These are phyloP conservation scores for Saxidomus purpurata DNA, from an alignment of 1,140 invertebrate genomes.

Conservation along the genomic window DNA sequence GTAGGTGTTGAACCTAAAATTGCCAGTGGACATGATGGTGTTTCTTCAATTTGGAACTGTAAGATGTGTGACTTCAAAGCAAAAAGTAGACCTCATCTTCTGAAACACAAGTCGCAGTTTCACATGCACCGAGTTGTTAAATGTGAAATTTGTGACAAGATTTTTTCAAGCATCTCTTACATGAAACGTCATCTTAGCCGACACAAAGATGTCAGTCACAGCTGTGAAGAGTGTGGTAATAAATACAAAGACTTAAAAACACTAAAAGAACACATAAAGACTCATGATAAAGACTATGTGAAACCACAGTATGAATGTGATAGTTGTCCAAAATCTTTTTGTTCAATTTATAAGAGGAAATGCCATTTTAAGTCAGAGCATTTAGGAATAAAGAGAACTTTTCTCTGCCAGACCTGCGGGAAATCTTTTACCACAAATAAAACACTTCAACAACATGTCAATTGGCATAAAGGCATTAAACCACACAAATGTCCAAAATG, in stretches of 20 bases:
- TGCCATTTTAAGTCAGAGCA: constrained; percentile 77
- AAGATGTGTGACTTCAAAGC: constrained; percentile 70
- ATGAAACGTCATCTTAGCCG: constrained; percentile 74
- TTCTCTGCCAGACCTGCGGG: constrained; percentile 80
- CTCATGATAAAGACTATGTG: constrained; percentile 71
- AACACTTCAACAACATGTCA: constrained; percentile 76
- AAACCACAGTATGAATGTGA: constrained; percentile 72
- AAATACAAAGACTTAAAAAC: constrained; percentile 76
- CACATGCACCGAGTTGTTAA: constrained; percentile 68
- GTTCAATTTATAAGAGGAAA: constrained; percentile 72
- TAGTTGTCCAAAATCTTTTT: constrained; percentile 77
- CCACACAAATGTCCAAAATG: constrained; percentile 80
- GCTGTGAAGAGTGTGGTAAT: constrained; percentile 80
- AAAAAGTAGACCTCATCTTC: constrained; percentile 61
- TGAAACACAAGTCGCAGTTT: constrained; percentile 64
- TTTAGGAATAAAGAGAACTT: constrained; percentile 73
- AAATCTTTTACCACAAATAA: constrained; percentile 82
- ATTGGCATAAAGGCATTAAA: constrained; percentile 78
- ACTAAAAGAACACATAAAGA: constrained; percentile 75
- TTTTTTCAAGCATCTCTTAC: constrained; percentile 72
- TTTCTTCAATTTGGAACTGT: constrained; percentile 15
- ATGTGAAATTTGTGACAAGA: constrained; percentile 77
- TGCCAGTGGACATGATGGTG: no score
- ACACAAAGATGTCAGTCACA: constrained; percentile 69
- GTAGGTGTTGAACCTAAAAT: no score